Base-by-base conservation (phyloP, 1,140 invertebrate genomes). In the Brachionus sp. region DNA sequence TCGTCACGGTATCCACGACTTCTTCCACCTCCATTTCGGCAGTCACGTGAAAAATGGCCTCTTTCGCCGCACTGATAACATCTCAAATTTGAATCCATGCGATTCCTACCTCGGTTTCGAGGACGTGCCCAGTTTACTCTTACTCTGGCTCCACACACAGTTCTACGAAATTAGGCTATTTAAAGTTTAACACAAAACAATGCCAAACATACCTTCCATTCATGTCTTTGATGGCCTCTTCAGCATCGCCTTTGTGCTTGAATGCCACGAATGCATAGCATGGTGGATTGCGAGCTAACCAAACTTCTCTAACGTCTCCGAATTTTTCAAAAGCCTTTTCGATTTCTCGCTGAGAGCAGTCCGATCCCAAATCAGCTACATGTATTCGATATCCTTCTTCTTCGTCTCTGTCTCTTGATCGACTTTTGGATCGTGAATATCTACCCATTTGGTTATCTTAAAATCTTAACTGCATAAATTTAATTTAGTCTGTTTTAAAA, bases 231-330 rank as follows among this genome's bases (percentile, higher is more conserved):
- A 89, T 85, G n/a, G 88, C 86, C 57, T 85, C 85, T 57, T 87
- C 86, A n/a, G 88, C 88, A 85, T 89, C 88, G 53, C 87, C 86
- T 77, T 84, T 85, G 66, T 87, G 85, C 78, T 86, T 86, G 85
- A 85, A 89, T 6, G 88, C 87, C 39, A 89, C 84, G 85, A 89
- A 89, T 13, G 88, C 87, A 86, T 89, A 89, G 80, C 88, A 88
- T 37, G 88, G 88, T 16, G 88, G 88, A 64, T 86, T 88, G 50
- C 85, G 85, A 2, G 88, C 88, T 10, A 89, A 83, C 88, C 88
- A 89, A 7, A 89, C 85, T 84, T 89, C 88, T 42, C 85, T 83
- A 9, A 89, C 29, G 44, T 84, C 85, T 12, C 88, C 88, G 86
- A 87, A 89, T 73, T 87, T 88, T 82, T 87, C 85, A 85, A 89